A percentile compares a stretch with the other conserved stretches of the same genome.
Conservation (phyloP, 92 coral and sea anemone species). For the Epizoanthus stellaris region DNA sequence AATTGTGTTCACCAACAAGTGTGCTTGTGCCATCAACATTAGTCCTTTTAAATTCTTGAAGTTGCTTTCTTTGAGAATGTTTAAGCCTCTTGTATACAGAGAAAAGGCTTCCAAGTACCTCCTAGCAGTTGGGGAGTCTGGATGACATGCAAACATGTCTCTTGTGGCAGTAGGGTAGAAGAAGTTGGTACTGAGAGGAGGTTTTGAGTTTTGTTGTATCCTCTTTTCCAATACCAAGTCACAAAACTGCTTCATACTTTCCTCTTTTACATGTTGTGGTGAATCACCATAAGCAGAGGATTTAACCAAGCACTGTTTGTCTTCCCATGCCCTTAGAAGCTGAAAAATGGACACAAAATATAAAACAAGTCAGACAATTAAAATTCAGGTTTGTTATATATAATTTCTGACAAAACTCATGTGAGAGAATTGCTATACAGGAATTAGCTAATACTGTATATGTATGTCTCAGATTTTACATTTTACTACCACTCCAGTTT, state of each 20-base stretch:
- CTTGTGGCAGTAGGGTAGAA: neutral
- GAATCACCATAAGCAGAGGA: constrained; percentile 21
- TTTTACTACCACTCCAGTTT: no score
- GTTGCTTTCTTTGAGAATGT: constrained; percentile 3
- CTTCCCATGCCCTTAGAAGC: constrained; percentile 13
- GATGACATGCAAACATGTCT: neutral
- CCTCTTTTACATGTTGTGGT: neutral
- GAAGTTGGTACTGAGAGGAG: neutral
- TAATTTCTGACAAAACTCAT: no score
- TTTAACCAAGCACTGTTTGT: constrained; percentile 3
- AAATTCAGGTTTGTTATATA: no score
- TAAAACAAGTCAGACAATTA: no score
- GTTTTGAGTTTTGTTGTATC: neutral
- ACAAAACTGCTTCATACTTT: neutral
- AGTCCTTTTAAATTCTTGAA: neutral
- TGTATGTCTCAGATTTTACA: no score
- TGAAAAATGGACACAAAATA: neutral
- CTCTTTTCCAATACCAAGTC: neutral
- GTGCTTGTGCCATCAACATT: constrained; percentile 13
- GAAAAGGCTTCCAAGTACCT: constrained; percentile 25
- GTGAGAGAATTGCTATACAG: no score
- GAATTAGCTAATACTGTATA: no score
- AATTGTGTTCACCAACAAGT: constrained; percentile 12
- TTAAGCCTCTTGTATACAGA: neutral
- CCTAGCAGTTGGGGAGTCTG: constrained; percentile 29